These are phyloP conservation scores for Pangasius mekongensis DNA, from an alignment of 2,797 vertebrate genomes.

Conservation along the genomic window DNA sequence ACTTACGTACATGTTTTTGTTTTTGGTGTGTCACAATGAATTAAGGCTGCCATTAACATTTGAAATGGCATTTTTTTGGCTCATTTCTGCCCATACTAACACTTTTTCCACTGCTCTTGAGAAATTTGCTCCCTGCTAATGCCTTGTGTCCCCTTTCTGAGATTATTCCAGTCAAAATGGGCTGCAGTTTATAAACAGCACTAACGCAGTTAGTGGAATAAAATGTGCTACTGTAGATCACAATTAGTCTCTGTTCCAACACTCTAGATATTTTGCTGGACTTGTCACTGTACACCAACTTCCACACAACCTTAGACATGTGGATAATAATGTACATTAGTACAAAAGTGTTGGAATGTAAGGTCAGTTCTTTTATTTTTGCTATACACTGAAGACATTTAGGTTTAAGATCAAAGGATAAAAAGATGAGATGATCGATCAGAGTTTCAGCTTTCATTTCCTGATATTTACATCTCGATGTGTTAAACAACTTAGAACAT, in stretches of 20 bases:
- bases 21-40: constrained; percentile 57
- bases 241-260: constrained; percentile 38
- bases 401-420: neutral
- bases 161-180: constrained; percentile 45
- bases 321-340: neutral
- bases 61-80: constrained; percentile 41
- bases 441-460: neutral
- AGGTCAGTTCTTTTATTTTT: neutral
- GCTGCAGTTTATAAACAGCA: constrained; percentile 40
- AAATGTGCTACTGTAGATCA: constrained; percentile 48
- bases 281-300: neutral
- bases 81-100: constrained; percentile 24
- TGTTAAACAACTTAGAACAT: neutral
- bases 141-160: neutral
- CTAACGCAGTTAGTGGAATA: constrained; percentile 34
- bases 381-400: neutral
- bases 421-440: neutral
- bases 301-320: neutral
- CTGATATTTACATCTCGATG: neutral
- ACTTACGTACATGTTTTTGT: constrained; percentile 59
- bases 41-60: constrained; percentile 45
- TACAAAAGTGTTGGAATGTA: no score
- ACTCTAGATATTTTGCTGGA: neutral
- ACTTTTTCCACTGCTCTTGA: constrained; percentile 44
- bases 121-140: neutral